Evolutionary conservation across 2,797 vertebrate genomes (phyloP).

Genomic region (Salarias fasciatus): DNA sequence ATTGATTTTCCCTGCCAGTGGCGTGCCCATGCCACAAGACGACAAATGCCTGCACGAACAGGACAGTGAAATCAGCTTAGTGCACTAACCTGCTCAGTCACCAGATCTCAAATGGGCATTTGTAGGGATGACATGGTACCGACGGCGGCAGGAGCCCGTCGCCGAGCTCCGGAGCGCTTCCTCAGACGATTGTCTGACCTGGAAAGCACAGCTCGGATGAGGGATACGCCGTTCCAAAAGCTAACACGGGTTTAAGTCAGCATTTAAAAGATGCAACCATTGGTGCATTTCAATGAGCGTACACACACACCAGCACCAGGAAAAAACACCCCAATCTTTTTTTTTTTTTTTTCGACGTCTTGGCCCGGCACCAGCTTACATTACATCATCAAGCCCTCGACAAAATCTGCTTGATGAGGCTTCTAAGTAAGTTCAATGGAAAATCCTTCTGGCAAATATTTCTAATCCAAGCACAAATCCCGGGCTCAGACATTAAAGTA

Average conservation of each 20-base stretch:
- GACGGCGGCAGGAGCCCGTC: conserved; percentile 26
- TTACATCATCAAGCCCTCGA: conserved; percentile 48
- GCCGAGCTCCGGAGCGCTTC: conserved; percentile 5
- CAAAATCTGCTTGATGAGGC: conserved; percentile 64
- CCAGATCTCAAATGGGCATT: conserved; percentile 46
- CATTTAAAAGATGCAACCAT: conserved; percentile 23
- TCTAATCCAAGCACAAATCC: conserved; percentile 73
- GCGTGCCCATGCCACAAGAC: conserved; percentile 41
- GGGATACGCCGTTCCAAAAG: conserved; percentile 18
- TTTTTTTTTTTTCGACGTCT: conserved; percentile 28
- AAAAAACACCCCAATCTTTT: conserved; percentile 47
- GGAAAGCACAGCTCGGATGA: conserved; percentile 34
- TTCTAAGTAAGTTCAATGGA: conserved; percentile 53
- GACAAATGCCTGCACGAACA: conserved; percentile 36
- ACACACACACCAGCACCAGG: conserved; percentile 12
- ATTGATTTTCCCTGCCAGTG: conserved; percentile 61
- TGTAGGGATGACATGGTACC: conserved; percentile 39
- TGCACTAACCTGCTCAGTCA: conserved; percentile 53
- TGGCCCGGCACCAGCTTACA: conserved; percentile 21
- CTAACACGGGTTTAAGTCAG: conserved; percentile 12
- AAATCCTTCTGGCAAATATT: conserved; percentile 71
- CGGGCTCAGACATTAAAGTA: conserved; percentile 66
- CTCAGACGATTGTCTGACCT: conserved; percentile 23
- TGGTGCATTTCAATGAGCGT: conserved; percentile 24
- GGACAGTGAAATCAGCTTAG: conserved; percentile 54